Evolutionary conservation across 2,888 invertebrate species (phyloP).

Genomic region (Palloptera scutellata): DNA sequence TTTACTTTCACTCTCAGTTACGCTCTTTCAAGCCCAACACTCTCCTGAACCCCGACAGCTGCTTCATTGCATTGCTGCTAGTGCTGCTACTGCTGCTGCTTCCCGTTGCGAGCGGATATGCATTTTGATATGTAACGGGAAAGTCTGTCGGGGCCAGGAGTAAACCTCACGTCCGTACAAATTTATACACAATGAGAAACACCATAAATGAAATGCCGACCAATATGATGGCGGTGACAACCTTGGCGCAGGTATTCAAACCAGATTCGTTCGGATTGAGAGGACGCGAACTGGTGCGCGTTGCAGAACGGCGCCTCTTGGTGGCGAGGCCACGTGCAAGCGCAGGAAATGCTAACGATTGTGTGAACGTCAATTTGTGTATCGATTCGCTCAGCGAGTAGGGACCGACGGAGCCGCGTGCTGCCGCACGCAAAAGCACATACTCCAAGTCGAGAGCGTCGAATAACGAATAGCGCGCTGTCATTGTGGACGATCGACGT

Average conservation of each 20-base stretch:
- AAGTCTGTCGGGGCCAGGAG: conserved; percentile 71
- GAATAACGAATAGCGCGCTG: conserved; percentile 73
- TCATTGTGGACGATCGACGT: conserved; percentile 70
- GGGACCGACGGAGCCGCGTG: conserved; percentile 76
- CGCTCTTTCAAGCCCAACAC: conserved; percentile 52
- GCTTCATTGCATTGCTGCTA: conserved; percentile 49
- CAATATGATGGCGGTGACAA: conserved; percentile 74
- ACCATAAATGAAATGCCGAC: conserved; percentile 76
- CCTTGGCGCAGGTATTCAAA: conserved; percentile 75
- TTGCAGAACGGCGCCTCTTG: conserved; percentile 69
- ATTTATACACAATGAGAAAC: conserved; percentile 77
- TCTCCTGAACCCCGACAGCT: conserved; percentile 65
- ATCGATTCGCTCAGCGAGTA: conserved; percentile 76
- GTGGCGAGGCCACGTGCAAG: conserved; percentile 74
- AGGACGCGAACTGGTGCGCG: conserved; percentile 67
- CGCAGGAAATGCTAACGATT: conserved; percentile 77
- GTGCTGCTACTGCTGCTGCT: conserved; percentile 26
- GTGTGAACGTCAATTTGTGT: conserved; percentile 77
- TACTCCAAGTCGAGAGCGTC: conserved; percentile 77
- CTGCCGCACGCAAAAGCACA: conserved; percentile 73
- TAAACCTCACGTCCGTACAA: conserved; percentile 79
- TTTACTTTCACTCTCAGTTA: conserved; percentile 12
- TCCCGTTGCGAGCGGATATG: conserved; percentile 39
- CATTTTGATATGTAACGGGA: conserved; percentile 59
- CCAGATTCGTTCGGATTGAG: conserved; percentile 72